Conservation (phyloP, 2,113 vertebrate genomes). For the Leucosticte australis region DNA sequence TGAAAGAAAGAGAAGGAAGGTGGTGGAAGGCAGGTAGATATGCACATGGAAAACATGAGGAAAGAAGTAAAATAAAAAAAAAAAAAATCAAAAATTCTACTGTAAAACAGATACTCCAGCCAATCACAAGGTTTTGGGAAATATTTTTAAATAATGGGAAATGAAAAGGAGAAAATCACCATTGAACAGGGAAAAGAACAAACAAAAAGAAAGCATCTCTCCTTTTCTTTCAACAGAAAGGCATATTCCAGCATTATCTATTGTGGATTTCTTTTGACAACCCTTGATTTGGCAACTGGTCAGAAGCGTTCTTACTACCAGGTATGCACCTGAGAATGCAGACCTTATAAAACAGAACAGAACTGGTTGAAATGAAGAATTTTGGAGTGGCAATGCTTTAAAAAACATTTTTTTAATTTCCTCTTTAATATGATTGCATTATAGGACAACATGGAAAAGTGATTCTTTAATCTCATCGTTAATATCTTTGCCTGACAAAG, state of each 20-base stretch:
- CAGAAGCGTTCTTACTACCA: not conserved
- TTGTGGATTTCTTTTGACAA: not conserved
- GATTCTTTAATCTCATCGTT: fast-evolving
- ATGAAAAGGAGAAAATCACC: not conserved
- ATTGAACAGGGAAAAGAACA: not conserved
- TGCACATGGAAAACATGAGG: not conserved
- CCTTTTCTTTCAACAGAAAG: not conserved
- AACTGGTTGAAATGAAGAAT: not conserved
- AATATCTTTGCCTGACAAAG: not conserved
- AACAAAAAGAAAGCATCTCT: not conserved
- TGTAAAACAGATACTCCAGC: not conserved
- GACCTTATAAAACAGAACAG: not conserved
- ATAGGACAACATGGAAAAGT: not conserved
- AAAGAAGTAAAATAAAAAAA: not conserved
- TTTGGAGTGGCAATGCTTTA: not conserved
- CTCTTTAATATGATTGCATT: not conserved
- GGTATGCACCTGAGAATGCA: not conserved
- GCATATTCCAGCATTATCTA: not conserved
- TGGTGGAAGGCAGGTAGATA: not conserved
- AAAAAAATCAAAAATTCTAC: not conserved
- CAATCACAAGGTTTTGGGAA: not conserved
- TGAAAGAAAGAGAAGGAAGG: not conserved
- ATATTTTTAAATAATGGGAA: not conserved
- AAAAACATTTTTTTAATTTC: not conserved
- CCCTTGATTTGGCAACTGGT: not conserved